Conservation (phyloP, 2,113 vertebrate genomes). For the Pseudonaja textilis region DNA sequence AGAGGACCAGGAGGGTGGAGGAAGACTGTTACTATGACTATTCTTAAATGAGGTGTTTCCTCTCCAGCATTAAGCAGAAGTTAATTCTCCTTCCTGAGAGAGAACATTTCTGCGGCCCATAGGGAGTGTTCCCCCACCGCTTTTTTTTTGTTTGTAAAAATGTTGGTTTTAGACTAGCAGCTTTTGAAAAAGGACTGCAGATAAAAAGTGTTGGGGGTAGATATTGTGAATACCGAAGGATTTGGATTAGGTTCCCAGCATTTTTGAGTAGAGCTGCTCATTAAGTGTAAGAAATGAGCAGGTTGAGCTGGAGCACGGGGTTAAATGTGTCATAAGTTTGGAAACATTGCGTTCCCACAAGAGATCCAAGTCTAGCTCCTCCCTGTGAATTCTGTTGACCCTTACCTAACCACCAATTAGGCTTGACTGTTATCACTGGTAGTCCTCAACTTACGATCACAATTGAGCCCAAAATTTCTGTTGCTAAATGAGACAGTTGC, state of each 20-base stretch:
- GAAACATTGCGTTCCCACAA: background rate
- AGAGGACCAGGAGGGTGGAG: background rate
- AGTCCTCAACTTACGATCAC: background rate
- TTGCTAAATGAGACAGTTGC: background rate
- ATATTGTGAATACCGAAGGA: background rate
- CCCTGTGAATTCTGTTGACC: background rate
- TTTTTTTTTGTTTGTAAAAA: background rate
- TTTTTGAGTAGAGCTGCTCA: background rate
- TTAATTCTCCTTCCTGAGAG: background rate
- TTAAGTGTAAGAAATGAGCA: background rate
- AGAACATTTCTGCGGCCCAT: background rate
- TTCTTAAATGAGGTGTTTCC: background rate
- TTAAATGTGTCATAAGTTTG: background rate
- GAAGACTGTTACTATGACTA: conserved; percentile 2
- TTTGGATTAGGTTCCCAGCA: background rate
- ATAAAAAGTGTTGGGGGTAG: background rate
- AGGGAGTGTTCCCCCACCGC: background rate
- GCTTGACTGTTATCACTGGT: background rate
- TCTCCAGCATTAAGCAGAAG: background rate
- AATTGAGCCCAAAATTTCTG: background rate
- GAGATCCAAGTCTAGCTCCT: background rate
- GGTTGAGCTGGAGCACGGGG: background rate
- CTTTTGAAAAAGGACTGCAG: no score
- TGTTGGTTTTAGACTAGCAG: background rate
- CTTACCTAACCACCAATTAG: background rate